Percentiles rank a stretch among this genome's conserved stretches.
phyloP scores from a whole-genome alignment of 2,888 invertebrate species.

The Agriotes lineatus region DNA sequence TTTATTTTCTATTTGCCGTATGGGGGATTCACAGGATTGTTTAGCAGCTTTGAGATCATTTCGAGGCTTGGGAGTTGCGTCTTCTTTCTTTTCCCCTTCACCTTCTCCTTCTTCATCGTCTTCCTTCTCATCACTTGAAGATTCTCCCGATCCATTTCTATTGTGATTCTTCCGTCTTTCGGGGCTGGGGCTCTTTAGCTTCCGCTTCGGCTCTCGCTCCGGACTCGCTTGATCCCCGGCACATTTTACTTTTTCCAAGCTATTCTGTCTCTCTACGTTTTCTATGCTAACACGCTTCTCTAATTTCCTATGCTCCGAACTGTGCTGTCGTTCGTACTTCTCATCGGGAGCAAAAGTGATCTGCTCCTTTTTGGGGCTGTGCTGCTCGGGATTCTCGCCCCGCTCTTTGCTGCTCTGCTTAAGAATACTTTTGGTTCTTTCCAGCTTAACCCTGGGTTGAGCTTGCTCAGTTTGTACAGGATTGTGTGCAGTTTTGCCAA shows the following conservation, averaged over 20 bases:
- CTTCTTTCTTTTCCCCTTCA: constrained; percentile 36
- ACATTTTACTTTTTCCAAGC: constrained; percentile 1
- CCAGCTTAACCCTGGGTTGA: constrained; percentile 53
- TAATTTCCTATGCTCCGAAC: constrained; percentile 47
- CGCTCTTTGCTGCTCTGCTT: constrained; percentile 63
- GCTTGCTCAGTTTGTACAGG: constrained; percentile 39
- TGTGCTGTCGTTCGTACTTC: constrained; percentile 46
- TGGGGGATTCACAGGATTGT: constrained; percentile 14
- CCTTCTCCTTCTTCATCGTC: constrained; percentile 35
- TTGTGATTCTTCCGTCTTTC: not conserved
- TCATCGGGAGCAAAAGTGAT: constrained; percentile 60
- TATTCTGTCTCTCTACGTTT: constrained; percentile 10
- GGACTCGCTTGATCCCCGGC: not conserved
- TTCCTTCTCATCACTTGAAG: constrained; percentile 22
- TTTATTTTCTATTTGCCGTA: constrained; percentile 25
- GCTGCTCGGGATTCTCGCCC: constrained; percentile 52
- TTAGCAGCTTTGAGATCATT: constrained; percentile 33
- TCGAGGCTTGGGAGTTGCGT: constrained; percentile 51
- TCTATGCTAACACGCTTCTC: constrained; percentile 18
- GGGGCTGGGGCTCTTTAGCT: constrained; percentile 20
- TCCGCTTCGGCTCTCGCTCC: constrained; percentile 3
- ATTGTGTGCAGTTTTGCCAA: constrained; percentile 7
- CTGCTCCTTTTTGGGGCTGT: constrained; percentile 62
- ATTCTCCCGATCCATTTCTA: constrained; percentile 1
- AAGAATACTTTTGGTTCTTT: constrained; percentile 63